Evolutionary conservation across 2,888 invertebrate genomes (phyloP), one percentile per base, ranked within the genome.

Genomic region (Dicycla oo): DNA sequence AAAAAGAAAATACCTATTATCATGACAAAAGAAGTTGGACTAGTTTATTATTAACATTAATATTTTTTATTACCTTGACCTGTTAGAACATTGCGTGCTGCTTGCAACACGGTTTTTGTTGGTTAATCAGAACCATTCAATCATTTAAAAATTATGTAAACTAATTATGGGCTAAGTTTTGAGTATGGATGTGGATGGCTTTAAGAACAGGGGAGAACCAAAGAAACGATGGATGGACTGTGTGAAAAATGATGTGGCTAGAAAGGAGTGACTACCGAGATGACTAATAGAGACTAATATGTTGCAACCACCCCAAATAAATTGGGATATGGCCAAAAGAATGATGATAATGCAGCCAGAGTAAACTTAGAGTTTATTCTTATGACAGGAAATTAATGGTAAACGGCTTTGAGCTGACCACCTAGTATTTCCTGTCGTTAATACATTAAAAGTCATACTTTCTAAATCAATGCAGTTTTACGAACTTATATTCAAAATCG

Each of bases 401-500:
- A 34, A 69, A 18, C 53, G 11, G 15, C 34, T 69, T 23, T 45
- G 20, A 34, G 18, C 7, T 26, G 20, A 13, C 2, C 23, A 18
- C 5, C 5, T 18, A 18, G 18, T 34, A 53, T 53, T 34, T 43
- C 13, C n/a, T 47, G 47, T 40, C 2, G 20, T 23, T 8, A 15
- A 49, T 26, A 49, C 18, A 15, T 51, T 13, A 26, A 67, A 68
- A 47, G 8, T 30, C 15, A 45, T 23, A 49, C 2, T 7, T 45
- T 51, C 2, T 18, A 69, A 40, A 30, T 8, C 30, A 58, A 58
- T 68, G 45, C 58, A 58, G 45, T 47, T 30, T 23, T 34, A 40
- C 20, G 15, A 74, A 56, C 20, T 38, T 54, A 3, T 62, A 40
- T 47, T 72, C n/a, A 73, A 40, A 61, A 54, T 30, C 7, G 26